phyloP scores from a whole-genome alignment of 2,113 vertebrate species.

The Nyctibius bracteatus region DNA sequence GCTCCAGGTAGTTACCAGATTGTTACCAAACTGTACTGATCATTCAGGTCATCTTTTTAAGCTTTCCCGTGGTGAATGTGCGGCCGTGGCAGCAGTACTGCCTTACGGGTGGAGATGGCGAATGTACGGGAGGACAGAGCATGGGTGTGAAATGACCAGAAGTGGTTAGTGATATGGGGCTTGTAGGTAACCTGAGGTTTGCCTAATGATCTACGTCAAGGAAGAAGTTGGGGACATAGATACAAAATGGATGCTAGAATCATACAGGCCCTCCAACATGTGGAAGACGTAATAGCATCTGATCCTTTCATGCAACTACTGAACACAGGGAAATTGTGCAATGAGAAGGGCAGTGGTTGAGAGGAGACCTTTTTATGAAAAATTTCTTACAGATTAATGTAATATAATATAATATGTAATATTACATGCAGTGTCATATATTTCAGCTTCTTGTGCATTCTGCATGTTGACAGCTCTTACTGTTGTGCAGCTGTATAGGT shows the following conservation, averaged over 20 bases:
- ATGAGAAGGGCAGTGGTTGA: neutral
- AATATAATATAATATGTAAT: neutral
- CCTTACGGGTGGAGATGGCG: neutral
- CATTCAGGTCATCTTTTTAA: neutral
- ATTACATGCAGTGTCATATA: neutral
- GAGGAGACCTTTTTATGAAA: neutral
- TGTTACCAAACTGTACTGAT: neutral
- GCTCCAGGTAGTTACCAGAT: neutral
- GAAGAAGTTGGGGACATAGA: neutral
- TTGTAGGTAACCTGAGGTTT: neutral
- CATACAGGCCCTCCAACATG: neutral
- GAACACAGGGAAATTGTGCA: neutral
- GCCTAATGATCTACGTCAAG: accelerated
- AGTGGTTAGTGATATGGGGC: neutral
- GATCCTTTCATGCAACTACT: neutral
- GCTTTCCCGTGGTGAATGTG: neutral
- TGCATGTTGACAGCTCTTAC: neutral
- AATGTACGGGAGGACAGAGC: neutral
- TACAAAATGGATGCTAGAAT: neutral
- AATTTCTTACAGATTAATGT: neutral
- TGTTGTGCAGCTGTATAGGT: neutral
- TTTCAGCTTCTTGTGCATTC: neutral
- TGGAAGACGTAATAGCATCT: neutral
- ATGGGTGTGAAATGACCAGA: neutral
- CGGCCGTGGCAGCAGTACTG: neutral